phyloP scores from a whole-genome alignment of 2,888 invertebrate species.

The Artemia sinica region DNA sequence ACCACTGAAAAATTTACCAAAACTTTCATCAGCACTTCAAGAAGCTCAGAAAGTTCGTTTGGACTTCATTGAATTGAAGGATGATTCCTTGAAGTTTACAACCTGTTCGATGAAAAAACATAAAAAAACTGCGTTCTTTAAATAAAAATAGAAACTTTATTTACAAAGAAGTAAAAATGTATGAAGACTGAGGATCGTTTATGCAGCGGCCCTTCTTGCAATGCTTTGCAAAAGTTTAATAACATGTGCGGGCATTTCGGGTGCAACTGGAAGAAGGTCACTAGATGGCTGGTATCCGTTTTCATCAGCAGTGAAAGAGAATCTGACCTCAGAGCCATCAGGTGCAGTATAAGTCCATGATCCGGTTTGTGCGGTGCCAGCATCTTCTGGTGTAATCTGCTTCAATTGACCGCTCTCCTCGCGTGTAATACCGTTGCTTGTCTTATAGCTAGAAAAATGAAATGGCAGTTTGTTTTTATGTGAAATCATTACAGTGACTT shows the following conservation, averaged over 20 bases:
- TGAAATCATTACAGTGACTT: no score
- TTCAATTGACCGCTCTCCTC: conserved; percentile 9
- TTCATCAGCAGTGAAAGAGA: not conserved
- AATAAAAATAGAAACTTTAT: no score
- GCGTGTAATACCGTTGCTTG: conserved; percentile 3
- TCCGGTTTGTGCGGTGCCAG: not conserved
- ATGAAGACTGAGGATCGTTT: no score
- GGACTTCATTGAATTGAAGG: no score
- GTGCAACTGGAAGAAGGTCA: conserved; percentile 8
- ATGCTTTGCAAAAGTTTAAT: not conserved
- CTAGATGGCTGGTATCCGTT: conserved; percentile 6
- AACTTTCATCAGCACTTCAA: no score
- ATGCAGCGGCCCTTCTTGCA: not conserved
- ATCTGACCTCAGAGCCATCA: conserved; percentile 1
- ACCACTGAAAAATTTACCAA: no score
- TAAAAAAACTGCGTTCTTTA: no score
- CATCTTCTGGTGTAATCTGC: conserved; percentile 1
- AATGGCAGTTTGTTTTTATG: not conserved
- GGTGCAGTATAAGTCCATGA: conserved; percentile 10
- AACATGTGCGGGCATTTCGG: not conserved
- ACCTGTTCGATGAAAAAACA: no score
- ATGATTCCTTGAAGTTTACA: no score
- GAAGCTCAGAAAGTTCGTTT: no score
- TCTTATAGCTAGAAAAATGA: not conserved
- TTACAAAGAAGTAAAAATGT: no score